Evolutionary conservation across 2,113 vertebrate species (phyloP).

Genomic region (Upupa epops): DNA sequence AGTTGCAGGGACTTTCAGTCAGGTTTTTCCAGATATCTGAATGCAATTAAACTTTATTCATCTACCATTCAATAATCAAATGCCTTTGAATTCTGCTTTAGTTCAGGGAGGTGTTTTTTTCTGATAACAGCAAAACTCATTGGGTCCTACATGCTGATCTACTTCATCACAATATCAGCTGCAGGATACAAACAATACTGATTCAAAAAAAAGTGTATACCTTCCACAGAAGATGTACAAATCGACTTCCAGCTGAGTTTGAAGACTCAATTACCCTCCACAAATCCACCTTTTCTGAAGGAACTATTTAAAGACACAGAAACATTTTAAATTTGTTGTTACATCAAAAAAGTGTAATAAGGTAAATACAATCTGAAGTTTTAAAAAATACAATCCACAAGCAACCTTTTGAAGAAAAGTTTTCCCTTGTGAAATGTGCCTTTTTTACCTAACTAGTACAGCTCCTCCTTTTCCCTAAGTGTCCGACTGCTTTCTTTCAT

Average conservation of each 20-base stretch:
- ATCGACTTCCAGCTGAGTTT: slow-evolving; percentile 12
- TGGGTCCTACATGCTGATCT: not conserved
- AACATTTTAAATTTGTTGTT: not conserved
- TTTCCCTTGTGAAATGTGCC: not conserved
- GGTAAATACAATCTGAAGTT: not conserved
- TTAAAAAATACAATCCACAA: not conserved
- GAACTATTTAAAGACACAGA: slow-evolving; percentile 50
- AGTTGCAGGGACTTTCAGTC: not conserved
- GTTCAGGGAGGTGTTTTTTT: not conserved
- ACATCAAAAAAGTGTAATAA: not conserved
- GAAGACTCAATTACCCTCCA: slow-evolving; percentile 72
- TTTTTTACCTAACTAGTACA: not conserved
- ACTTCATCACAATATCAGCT: not conserved
- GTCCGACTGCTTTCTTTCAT: not conserved
- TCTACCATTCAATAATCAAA: not conserved
- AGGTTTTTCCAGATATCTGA: not conserved
- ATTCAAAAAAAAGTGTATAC: slow-evolving; percentile 24
- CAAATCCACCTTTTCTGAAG: slow-evolving; percentile 66
- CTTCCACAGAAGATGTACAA: slow-evolving; percentile 75
- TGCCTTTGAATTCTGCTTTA: not conserved
- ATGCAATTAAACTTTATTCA: not conserved
- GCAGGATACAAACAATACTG: not conserved
- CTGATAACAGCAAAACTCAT: not conserved
- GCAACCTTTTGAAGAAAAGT: not conserved
- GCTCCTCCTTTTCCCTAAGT: not conserved